Percentiles rank a stretch among this genome's conserved stretches.
Conservation (phyloP, 2,888 invertebrate species). For the Latrodectus elegans region DNA sequence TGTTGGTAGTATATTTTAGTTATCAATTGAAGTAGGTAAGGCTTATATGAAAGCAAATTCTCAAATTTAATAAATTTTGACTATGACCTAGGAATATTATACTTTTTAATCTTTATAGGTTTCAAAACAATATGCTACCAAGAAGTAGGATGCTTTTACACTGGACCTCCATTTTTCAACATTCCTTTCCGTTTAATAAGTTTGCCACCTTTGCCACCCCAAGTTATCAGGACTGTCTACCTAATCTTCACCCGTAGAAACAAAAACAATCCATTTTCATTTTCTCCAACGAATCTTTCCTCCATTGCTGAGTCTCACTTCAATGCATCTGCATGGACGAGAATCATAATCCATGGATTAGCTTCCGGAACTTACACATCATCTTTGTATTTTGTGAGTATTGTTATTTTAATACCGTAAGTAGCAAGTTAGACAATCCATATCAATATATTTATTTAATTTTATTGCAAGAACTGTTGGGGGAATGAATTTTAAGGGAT, state of each 20-base stretch:
- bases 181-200: background rate
- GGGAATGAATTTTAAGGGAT: no score
- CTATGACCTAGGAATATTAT: no score
- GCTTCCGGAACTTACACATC: conserved; percentile 10
- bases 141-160: background rate
- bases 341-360: conserved; percentile 19
- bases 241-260: conserved; percentile 31
- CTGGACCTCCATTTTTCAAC: background rate
- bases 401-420: background rate
- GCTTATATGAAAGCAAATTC: no score
- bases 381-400: conserved; percentile 20
- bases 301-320: conserved; percentile 9
- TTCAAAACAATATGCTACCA: background rate
- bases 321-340: conserved; percentile 13
- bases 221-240: conserved; percentile 21
- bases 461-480: no score
- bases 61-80: no score
- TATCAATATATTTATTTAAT: no score
- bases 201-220: conserved; percentile 30
- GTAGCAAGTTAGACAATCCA: no score
- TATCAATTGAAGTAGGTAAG: no score
- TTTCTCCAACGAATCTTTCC: background rate
- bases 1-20: no score
- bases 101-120: background rate
- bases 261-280: conserved; percentile 24